These are phyloP conservation scores for Diaperis boleti DNA, from an alignment of 2,888 invertebrate species.

Conservation along the genomic window DNA sequence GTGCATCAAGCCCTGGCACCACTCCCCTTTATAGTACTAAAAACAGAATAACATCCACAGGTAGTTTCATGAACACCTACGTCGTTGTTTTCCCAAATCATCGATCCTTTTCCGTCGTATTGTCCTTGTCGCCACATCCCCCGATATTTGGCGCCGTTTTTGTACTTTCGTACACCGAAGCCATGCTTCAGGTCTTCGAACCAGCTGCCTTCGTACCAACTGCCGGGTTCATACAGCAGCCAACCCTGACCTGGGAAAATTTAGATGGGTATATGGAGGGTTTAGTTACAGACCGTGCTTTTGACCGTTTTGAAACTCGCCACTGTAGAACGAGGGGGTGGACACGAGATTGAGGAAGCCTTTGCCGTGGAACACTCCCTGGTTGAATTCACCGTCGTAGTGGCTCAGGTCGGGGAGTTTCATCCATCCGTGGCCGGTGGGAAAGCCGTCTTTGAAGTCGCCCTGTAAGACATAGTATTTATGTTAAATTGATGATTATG, in stretches of 20 bases:
- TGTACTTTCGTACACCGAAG: constrained; percentile 69
- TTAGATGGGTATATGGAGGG: not conserved
- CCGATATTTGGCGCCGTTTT: constrained; percentile 69
- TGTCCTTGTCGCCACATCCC: constrained; percentile 70
- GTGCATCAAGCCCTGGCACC: constrained; percentile 70
- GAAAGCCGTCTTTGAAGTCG: constrained; percentile 70
- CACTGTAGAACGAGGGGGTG: constrained; percentile 60
- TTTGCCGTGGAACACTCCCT: constrained; percentile 68
- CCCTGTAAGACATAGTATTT: constrained; percentile 70
- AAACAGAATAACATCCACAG: not conserved
- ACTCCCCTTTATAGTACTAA: constrained; percentile 72
- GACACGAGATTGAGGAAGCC: constrained; percentile 58
- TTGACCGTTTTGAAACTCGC: constrained; percentile 63
- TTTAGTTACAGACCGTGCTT: constrained; percentile 62
- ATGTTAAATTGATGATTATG: constrained; percentile 4
- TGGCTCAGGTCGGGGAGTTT: constrained; percentile 70
- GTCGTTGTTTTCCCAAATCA: constrained; percentile 74
- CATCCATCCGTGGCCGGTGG: constrained; percentile 69
- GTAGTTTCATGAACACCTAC: constrained; percentile 61
- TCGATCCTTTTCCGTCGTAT: constrained; percentile 71
- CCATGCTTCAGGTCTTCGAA: constrained; percentile 66
- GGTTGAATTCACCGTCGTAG: constrained; percentile 72
- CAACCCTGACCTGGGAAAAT: constrained; percentile 59
- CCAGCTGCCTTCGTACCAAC: constrained; percentile 67
- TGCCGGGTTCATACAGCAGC: constrained; percentile 57